Conservation (phyloP, 2,888 invertebrate species). For the Cryptus viduatorius region DNA sequence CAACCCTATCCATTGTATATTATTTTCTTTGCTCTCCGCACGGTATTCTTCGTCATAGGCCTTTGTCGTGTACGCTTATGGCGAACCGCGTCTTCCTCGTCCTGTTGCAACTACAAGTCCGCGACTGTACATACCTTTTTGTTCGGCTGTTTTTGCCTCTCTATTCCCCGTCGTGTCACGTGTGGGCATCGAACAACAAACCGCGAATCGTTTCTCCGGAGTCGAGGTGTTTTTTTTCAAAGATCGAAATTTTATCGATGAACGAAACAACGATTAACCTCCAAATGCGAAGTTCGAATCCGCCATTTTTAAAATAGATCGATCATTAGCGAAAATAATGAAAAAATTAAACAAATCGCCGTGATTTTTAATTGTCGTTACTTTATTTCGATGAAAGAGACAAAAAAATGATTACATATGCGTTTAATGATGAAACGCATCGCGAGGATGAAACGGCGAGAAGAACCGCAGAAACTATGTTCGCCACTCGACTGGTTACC, state of each 20-base stretch:
- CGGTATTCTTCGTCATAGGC: conserved; percentile 55
- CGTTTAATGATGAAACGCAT: background rate
- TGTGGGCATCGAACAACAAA: conserved; percentile 33
- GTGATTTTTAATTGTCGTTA: no score
- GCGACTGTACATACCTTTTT: conserved; percentile 11
- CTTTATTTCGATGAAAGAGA: background rate
- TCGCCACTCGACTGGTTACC: conserved; percentile 2
- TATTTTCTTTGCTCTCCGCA: conserved; percentile 27
- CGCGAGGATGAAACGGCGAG: conserved; percentile 9
- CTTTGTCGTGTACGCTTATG: conserved; percentile 62
- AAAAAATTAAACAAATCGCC: no score
- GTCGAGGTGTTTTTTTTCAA: conserved; percentile 37
- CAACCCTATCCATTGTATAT: conserved; percentile 65
- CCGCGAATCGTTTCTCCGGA: conserved; percentile 42
- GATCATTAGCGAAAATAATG: background rate
- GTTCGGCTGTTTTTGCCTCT: background rate
- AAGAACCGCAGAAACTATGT: conserved; percentile 13
- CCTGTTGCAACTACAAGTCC: conserved; percentile 28
- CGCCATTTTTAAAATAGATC: background rate
- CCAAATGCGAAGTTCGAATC: background rate
- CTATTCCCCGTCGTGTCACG: conserved; percentile 1
- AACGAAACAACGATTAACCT: background rate
- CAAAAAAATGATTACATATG: background rate
- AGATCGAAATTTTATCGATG: conserved; percentile 4
- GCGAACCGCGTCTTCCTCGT: conserved; percentile 23